A percentile compares a stretch with the other conserved stretches of the same genome.
Conservation (phyloP, 92 coral and sea anemone genomes). For the Meandrina meandrites region DNA sequence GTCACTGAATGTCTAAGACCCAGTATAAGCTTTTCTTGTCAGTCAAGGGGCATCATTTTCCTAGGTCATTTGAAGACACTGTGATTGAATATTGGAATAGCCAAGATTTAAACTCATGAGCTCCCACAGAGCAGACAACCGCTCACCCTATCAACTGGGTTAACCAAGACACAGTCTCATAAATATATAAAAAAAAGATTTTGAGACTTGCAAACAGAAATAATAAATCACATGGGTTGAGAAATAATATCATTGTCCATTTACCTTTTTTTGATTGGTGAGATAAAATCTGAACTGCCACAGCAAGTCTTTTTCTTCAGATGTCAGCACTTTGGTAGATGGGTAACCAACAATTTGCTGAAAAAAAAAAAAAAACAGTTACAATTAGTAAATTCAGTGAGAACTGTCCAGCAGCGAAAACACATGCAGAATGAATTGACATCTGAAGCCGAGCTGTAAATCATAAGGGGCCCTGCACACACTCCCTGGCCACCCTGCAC, state of each 20-base stretch:
- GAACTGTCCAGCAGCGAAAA: too few species aligned
- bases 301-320: slow-evolving; percentile 96
- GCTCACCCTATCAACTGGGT: neutral
- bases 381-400: neutral
- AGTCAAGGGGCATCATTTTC: neutral
- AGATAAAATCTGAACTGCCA: slow-evolving; percentile 99
- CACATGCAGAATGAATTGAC: too few species aligned
- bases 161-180: too few species aligned
- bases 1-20: too few species aligned
- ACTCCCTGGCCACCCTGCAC: too few species aligned
- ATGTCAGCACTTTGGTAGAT: slow-evolving; percentile 88
- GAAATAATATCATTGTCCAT: neutral
- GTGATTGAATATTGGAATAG: too few species aligned
- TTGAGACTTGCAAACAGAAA: neutral
- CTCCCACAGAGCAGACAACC: too few species aligned
- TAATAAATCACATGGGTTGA: too few species aligned
- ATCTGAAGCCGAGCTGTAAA: too few species aligned
- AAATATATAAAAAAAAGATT: neutral
- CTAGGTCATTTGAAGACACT: neutral
- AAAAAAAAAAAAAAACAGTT: neutral
- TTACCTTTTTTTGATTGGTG: slow-evolving; percentile 91
- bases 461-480: too few species aligned
- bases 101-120: too few species aligned
- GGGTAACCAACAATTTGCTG: slow-evolving; percentile 99
- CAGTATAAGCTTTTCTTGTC: too few species aligned